phyloP scores from a whole-genome alignment of 2,113 vertebrate species.

The Pavo muticus region DNA sequence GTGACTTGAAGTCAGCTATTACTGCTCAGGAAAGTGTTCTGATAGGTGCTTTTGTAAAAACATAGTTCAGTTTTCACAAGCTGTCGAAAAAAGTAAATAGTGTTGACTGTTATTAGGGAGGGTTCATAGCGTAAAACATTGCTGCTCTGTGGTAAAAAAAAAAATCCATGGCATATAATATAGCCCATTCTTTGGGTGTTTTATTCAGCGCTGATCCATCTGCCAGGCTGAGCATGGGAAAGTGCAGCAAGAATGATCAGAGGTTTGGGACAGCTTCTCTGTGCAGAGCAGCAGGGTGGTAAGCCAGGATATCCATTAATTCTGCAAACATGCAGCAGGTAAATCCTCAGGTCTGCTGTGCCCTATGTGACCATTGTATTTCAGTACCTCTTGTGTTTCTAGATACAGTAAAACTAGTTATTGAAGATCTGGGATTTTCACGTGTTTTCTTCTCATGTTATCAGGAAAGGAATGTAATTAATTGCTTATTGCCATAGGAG shows the following conservation, averaged over 20 bases:
- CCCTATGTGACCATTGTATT: neutral
- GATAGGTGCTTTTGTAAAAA: neutral
- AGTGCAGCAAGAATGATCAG: neutral
- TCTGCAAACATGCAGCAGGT: neutral
- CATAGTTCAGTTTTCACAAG: neutral
- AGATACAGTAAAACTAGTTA: neutral
- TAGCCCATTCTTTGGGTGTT: neutral
- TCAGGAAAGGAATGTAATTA: neutral
- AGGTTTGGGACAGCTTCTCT: neutral
- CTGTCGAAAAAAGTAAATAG: slow-evolving; percentile 19
- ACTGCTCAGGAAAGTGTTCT: neutral
- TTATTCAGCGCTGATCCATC: neutral
- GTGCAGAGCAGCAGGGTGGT: neutral
- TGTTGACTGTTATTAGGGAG: slow-evolving; percentile 3
- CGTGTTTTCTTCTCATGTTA: neutral
- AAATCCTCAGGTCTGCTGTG: neutral
- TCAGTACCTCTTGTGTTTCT: neutral
- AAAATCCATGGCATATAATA: neutral
- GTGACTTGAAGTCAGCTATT: neutral
- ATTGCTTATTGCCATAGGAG: neutral
- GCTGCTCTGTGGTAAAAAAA: neutral
- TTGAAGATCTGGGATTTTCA: neutral
- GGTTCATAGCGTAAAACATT: neutral
- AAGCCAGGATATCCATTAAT: neutral
- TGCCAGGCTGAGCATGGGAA: neutral